Base-by-base conservation (phyloP, 2,888 invertebrate genomes). In the Hybos culiciformis region DNA sequence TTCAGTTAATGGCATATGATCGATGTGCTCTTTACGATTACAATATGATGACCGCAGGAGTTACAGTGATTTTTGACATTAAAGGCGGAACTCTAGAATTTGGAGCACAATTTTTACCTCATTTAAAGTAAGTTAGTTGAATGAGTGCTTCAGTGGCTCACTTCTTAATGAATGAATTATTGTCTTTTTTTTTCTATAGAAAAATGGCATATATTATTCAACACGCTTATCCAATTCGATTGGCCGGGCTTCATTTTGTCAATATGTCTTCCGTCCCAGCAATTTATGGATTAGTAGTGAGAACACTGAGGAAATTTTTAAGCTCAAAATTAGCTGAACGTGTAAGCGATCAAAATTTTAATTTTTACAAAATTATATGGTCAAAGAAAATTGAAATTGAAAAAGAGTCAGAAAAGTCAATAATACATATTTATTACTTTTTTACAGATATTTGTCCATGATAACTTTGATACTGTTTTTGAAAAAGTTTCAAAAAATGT, bases 211-310 rank as follows among this genome's bases (percentile, higher is more conserved):
- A 40, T 12, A 26, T 40, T 5, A 44, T 46, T 6, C 60, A 77
- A 72, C 73, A 76, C 44, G 74, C 72, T 3, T 65, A 69, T 43
- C 78, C 78, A 2, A 52, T 72, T 26, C 67, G 77, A 41, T 69
- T 73, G 54, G 76, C 77, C 57, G 73, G 71, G 7, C 56, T 69
- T 20, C 73, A 77, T 54, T 73, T 72, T 46, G 51, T 75, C 33
- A 75, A 77, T 51, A n/a, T 36, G 8, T 14, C n/a, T 14, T n/a
- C 19, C 19, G 68, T 71, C 2, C 72, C 75, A 1, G 42, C 70
- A 2, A 69, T 71, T 5, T 74, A 76, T 53, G 74, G 75, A 50
- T 69, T 70, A 0, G 44, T 76, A 12, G 74, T 71, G 50, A 70
- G 69, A 48, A 58, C 73, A 21, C 61, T 76, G 36, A 72, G 70